Evolutionary conservation across 2,113 vertebrate species (phyloP).

Genomic region (western clawed frog (Xenopus tropicalis)): UCB_Xtro_10.0 CM004447.2:76829001-76829500

Average conservation of each 20-base stretch:
- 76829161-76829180: slow-evolving; percentile 92
- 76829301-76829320: neutral
- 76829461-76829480: slow-evolving; percentile 92
- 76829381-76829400: slow-evolving; percentile 68
- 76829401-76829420: slow-evolving; percentile 97
- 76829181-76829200: slow-evolving; percentile 83
- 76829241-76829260: neutral
- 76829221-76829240: slow-evolving; percentile 95
- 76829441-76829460: slow-evolving; percentile 93
- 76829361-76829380: too few species aligned
- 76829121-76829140: neutral
- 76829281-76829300: neutral
- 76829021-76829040: too few species aligned
- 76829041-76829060: too few species aligned
- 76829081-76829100: too few species aligned
- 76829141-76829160: slow-evolving; percentile 65
- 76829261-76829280: neutral
- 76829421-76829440: slow-evolving; percentile 97
- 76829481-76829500: slow-evolving; percentile 96
- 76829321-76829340: too few species aligned
- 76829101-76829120: too few species aligned
- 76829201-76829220: slow-evolving; percentile 93
- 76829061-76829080: too few species aligned
- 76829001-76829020: too few species aligned
- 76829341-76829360: too few species aligned